Evolutionary conservation across 1,140 invertebrate species (phyloP).

Genomic region (Chrysomallon squamiferum): DNA sequence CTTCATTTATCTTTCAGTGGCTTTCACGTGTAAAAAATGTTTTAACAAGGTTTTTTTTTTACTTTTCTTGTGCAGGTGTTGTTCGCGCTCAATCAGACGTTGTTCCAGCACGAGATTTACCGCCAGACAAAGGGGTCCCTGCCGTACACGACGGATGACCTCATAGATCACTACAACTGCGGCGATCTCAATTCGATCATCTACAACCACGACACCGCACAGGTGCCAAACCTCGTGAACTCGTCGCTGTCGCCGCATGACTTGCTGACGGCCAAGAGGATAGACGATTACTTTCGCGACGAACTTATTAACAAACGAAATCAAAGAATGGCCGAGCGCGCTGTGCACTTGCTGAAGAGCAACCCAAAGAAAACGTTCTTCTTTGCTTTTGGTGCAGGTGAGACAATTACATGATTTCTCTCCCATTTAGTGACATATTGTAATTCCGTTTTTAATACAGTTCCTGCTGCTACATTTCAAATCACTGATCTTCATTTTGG

Average conservation of each 20-base stretch:
- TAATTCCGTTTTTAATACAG: too few relatives aligned
- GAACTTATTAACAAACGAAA: constrained; percentile 69
- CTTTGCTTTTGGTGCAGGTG: constrained; percentile 70
- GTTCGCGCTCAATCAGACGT: constrained; percentile 69
- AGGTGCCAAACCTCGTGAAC: constrained; percentile 57
- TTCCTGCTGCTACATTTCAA: too few relatives aligned
- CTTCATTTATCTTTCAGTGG: not conserved
- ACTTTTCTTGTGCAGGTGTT: constrained; percentile 64
- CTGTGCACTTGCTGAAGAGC: constrained; percentile 61
- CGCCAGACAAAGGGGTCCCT: constrained; percentile 51
- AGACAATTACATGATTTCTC: constrained; percentile 12
- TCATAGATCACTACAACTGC: constrained; percentile 69
- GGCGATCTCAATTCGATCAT: constrained; percentile 68
- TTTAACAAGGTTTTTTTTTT: not conserved
- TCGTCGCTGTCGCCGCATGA: constrained; percentile 46
- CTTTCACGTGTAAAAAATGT: not conserved
- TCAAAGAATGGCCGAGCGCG: constrained; percentile 65
- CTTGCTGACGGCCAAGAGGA: constrained; percentile 59
- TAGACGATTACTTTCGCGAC: constrained; percentile 68
- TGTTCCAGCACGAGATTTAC: constrained; percentile 66
- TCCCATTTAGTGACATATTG: too few relatives aligned
- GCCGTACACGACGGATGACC: constrained; percentile 65
- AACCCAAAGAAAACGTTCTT: constrained; percentile 68
- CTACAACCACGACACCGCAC: constrained; percentile 65
- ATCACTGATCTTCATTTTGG: too few relatives aligned